These are phyloP conservation scores for Mimumesa dahlbomi DNA, from an alignment of 2,888 invertebrate genomes.

Conservation along the genomic window DNA sequence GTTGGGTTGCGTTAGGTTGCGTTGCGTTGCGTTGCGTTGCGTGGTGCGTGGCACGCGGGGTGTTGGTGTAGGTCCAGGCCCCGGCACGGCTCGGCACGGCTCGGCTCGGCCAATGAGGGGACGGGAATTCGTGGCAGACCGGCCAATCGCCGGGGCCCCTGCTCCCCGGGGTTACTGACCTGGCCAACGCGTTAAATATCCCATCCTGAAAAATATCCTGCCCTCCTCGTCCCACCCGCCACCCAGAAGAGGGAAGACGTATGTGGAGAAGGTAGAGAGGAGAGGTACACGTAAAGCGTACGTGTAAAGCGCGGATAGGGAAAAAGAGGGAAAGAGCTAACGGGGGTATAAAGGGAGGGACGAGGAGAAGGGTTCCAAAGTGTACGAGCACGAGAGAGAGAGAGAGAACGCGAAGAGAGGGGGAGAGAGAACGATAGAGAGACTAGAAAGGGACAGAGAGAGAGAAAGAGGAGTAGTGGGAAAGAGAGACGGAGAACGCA, in stretches of 20 bases:
- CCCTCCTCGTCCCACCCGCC: slow-evolving; percentile 55
- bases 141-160: slow-evolving; percentile 77
- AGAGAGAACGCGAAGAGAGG: slow-evolving; percentile 15
- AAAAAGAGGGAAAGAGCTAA: slow-evolving; percentile 44
- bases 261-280: no score
- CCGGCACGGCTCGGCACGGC: slow-evolving; percentile 78
- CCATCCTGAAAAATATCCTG: slow-evolving; percentile 79
- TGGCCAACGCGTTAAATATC: slow-evolving; percentile 80
- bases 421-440: slow-evolving; percentile 39
- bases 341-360: slow-evolving; percentile 36
- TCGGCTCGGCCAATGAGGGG: slow-evolving; percentile 77
- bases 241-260: slow-evolving; percentile 40
- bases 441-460: slow-evolving; percentile 24
- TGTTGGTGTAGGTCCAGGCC: slow-evolving; percentile 80
- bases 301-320: slow-evolving; percentile 36
- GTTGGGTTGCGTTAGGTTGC: slow-evolving; percentile 8
- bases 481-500: slow-evolving; percentile 46
- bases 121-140: slow-evolving; percentile 78
- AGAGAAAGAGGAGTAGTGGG: slow-evolving; percentile 24
- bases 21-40: slow-evolving; percentile 15
- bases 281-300: slow-evolving; percentile 46
- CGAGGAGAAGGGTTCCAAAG: slow-evolving; percentile 21
- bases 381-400: no score
- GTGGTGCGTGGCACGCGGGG: slow-evolving; percentile 62
- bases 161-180: slow-evolving; percentile 77